Percentiles rank a stretch among this genome's conserved stretches.
phyloP scores from a whole-genome alignment of 2,888 invertebrate species.

The Erebia aethiops region DNA sequence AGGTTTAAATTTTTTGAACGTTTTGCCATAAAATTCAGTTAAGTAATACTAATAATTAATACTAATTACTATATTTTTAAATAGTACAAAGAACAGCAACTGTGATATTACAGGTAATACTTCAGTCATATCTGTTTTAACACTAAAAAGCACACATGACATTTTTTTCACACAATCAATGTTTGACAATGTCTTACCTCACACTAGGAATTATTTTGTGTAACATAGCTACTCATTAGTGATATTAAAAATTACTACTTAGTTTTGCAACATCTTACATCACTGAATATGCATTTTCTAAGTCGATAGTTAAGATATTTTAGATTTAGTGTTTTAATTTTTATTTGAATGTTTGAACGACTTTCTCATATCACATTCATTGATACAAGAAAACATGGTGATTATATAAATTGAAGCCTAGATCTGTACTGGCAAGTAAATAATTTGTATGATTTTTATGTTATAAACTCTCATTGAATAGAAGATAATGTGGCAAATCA shows the following conservation, averaged over 20 bases:
- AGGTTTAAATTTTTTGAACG: conserved; percentile 12
- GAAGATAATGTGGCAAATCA: neutral
- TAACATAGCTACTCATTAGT: conserved; percentile 20
- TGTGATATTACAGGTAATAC: conserved; percentile 43
- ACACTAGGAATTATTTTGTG: conserved; percentile 19
- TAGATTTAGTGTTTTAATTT: conserved; percentile 12
- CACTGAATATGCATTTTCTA: conserved; percentile 21
- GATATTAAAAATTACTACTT: conserved; percentile 11
- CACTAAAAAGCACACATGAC: conserved; percentile 13
- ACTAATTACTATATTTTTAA: conserved; percentile 12
- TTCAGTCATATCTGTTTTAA: conserved; percentile 25
- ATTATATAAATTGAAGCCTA: too few relatives aligned
- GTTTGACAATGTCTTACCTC: conserved; percentile 22
- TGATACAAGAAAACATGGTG: too few relatives aligned
- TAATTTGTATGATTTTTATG: neutral
- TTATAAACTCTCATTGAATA: neutral
- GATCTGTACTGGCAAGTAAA: too few relatives aligned
- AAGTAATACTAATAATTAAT: neutral
- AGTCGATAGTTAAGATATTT: conserved; percentile 14
- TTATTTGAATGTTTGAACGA: neutral
- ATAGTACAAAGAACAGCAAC: conserved; percentile 41
- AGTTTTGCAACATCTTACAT: conserved; percentile 29
- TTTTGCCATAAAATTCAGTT: conserved; percentile 26
- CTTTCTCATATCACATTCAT: neutral
- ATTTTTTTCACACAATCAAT: conserved; percentile 13